Evolutionary conservation across 2,113 vertebrate species (phyloP), one percentile per base, ranked within the genome.

Genomic region (Leuciscus idus): DNA sequence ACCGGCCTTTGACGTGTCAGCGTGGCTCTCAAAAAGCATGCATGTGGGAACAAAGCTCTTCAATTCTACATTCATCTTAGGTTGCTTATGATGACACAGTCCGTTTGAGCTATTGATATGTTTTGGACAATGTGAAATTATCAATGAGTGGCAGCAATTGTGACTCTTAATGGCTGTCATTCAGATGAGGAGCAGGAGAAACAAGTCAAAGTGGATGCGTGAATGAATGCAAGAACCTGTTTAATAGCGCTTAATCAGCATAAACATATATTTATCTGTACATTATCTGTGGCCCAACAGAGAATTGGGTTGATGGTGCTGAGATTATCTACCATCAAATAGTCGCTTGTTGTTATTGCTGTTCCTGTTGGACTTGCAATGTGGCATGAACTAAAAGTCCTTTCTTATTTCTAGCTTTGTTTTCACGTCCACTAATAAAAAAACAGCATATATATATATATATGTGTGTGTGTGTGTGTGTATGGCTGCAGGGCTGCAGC

Each of bases 351-450:
- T 89, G 87, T 84, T 88, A 89, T 86, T 81, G 86, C 72, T 81
- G 81, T 80, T 92, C 88, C 89, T 90, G 87, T 84, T 85, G 86
- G 33, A 86, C 90, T 87, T 77, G 70, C 88, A 89, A 90, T 90
- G 85, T 90, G 84, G 79, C n/a, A 66, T 17, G 64, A 70, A 33
- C 46, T 70, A 11, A 61, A 43, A 85, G 68, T 76, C 48, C 57
- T 75, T 75, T 46, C 26, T 57, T 59, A 73, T 83, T 73, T 84
- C 81, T 87, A 23, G 33, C 64, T 73, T 81, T 86, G 84, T 52
- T 36, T 36, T 36, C 36, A 6, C 0, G 36, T 36, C 36, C 36
- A 36, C 36, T 36, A 36, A 36, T 36, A 36, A 36, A 36, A 6
- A 36, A 36, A 6, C 36, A 36, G 36, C 36, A 36, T 3, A 0